These are phyloP conservation scores for Drosophila paramelanica DNA, from an alignment of 2,888 invertebrate species.

Conservation along the genomic window DNA sequence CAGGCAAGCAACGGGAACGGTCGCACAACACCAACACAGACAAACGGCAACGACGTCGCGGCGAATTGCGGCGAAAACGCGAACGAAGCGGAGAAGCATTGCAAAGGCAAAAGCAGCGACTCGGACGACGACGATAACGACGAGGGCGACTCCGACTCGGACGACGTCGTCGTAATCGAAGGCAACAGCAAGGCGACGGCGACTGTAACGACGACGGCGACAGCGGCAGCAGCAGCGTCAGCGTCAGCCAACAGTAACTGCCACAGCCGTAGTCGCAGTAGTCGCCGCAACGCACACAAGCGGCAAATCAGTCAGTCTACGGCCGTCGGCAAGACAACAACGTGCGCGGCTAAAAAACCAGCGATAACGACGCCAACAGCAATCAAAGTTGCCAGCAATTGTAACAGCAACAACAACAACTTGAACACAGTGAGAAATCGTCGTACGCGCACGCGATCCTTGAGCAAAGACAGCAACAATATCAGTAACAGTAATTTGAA, in stretches of 20 bases:
- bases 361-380: constrained; percentile 34
- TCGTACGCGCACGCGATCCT: constrained; percentile 78
- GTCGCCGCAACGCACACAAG: constrained; percentile 71
- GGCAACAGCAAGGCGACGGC: constrained; percentile 61
- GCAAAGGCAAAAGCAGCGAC: constrained; percentile 40
- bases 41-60: constrained; percentile 54
- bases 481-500: constrained; percentile 37
- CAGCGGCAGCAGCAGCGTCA: constrained; percentile 44
- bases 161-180: constrained; percentile 78
- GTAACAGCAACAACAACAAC: constrained; percentile 35
- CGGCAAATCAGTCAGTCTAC: constrained; percentile 82
- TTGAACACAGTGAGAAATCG: constrained; percentile 68
- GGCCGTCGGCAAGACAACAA: constrained; percentile 84
- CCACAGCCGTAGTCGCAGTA: constrained; percentile 63
- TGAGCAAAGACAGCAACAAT: constrained; percentile 67
- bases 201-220: constrained; percentile 38
- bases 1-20: constrained; percentile 65
- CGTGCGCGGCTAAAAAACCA: constrained; percentile 79
- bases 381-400: constrained; percentile 48
- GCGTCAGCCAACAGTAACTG: constrained; percentile 47
- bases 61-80: constrained; percentile 69
- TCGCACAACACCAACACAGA: constrained; percentile 1
- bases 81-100: constrained; percentile 59
- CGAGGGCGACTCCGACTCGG: constrained; percentile 70
- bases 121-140: constrained; percentile 57